Evolutionary conservation across 2,797 vertebrate species (phyloP), one percentile per base, ranked within the genome.

Genomic region (Pseudochromis fuscus): DNA sequence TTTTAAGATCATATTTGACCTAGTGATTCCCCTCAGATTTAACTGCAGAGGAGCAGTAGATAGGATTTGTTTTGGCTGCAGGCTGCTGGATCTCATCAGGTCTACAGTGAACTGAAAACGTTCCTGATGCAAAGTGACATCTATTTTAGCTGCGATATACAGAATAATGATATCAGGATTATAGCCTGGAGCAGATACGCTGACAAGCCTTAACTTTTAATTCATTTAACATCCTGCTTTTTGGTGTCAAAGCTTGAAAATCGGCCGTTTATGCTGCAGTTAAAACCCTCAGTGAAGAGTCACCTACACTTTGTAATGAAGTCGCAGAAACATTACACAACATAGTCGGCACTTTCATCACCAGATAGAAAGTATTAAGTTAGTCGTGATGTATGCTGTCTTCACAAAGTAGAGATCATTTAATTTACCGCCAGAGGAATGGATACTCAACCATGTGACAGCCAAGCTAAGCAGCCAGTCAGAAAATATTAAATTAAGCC

Each of bases 371-470:
- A 2, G 33, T 9, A 58, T 76, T 53, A 51, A 44, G 67, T 25
- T 30, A 33, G n/a, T 57, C 45, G 65, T 67, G 63, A 75, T 3
- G 45, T 60, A 38, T 23, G 25, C 59, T 65, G 67, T 33, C 24
- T 33, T 46, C 62, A 46, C 72, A 76, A 75, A 78, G 68, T 28
- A 40, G 65, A 81, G 65, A 81, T 87, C 82, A 90, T 77, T 84
- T 18, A 89, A 82, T 88, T 62, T 61, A 52, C 37, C 44, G 30
- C 40, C 19, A 38, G 56, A 42, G 12, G 30, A 59, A 37, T 11
- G 50, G 18, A 48, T 51, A 13, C 48, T 55, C 16, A 40, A 44
- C 70, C 90, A 87, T 87, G 87, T 92, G 92, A 91, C 81, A 49
- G 57, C 77, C 83, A 72, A 73, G 60, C 77, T 81, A 12, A 48